A percentile compares a stretch with the other conserved stretches of the same genome.
Conservation (phyloP, 2,888 invertebrate species). For the Coleophora flavipennella region DNA sequence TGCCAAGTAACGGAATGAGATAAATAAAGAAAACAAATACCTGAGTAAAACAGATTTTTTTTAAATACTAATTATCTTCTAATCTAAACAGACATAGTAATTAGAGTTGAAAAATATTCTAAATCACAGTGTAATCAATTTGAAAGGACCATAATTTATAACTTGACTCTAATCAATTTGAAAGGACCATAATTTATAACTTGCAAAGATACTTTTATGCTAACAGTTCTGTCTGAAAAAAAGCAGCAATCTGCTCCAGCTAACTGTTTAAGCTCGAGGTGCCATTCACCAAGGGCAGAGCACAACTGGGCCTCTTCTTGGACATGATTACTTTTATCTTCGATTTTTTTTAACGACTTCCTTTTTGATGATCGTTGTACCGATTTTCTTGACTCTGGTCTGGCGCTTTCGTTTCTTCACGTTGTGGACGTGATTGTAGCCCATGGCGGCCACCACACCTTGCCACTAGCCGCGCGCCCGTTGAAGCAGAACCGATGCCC, state of each 20-base stretch:
- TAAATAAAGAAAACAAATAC: no score
- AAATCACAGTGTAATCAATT: no score
- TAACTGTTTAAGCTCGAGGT: slow-evolving; percentile 2
- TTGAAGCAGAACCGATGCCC: slow-evolving; percentile 67
- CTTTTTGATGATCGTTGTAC: not conserved
- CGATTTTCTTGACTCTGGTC: not conserved
- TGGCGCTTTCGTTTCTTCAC: slow-evolving; percentile 20
- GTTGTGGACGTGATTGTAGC: slow-evolving; percentile 33
- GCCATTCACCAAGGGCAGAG: not conserved
- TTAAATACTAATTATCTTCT: no score
- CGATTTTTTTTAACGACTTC: not conserved
- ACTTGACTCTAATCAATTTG: no score
- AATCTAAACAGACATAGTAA: no score
- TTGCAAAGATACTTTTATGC: no score
- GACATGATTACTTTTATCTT: not conserved
- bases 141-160: no score
- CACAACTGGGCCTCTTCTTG: not conserved
- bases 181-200: no score
- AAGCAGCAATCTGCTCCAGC: slow-evolving; percentile 5
- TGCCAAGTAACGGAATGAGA: no score
- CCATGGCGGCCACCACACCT: slow-evolving; percentile 59
- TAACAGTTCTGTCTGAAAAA: slow-evolving; percentile 3
- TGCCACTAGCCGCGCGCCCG: slow-evolving; percentile 63
- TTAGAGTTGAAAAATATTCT: no score
- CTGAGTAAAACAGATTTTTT: no score